A percentile compares a stretch with the other conserved stretches of the same genome.
Conservation (phyloP, 2,113 vertebrate species). For the Serinus canaria region DNA sequence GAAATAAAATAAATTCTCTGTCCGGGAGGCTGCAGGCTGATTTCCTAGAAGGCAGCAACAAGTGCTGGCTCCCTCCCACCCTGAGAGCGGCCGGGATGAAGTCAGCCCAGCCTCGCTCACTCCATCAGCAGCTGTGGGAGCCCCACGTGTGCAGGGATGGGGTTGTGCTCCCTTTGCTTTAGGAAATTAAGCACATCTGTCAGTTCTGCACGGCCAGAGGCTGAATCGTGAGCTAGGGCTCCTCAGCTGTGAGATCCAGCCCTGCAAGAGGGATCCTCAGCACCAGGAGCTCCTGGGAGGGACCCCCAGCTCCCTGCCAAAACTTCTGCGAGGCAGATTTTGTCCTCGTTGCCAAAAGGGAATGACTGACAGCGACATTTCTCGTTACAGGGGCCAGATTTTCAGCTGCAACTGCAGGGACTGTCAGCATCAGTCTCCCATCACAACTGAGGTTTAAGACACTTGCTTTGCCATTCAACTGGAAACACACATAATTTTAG, state of each 20-base stretch:
- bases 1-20: accelerated
- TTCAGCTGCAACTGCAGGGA: background rate
- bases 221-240: background rate
- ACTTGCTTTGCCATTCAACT: accelerated
- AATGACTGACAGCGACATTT: background rate
- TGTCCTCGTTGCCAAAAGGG: background rate
- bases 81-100: background rate
- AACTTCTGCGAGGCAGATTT: background rate
- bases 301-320: background rate
- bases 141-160: background rate
- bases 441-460: background rate
- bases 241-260: background rate
- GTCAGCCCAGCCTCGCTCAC: background rate
- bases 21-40: background rate
- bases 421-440: background rate
- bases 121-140: background rate
- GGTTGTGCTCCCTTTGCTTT: accelerated
- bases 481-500: background rate
- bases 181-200: conserved; percentile 20
- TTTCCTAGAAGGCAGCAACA: background rate
- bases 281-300: background rate
- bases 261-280: background rate
- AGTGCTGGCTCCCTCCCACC: background rate
- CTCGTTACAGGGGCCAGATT: background rate
- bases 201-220: background rate